These are phyloP conservation scores for Ophraella communa DNA, from an alignment of 2,888 invertebrate genomes.

Conservation along the genomic window DNA sequence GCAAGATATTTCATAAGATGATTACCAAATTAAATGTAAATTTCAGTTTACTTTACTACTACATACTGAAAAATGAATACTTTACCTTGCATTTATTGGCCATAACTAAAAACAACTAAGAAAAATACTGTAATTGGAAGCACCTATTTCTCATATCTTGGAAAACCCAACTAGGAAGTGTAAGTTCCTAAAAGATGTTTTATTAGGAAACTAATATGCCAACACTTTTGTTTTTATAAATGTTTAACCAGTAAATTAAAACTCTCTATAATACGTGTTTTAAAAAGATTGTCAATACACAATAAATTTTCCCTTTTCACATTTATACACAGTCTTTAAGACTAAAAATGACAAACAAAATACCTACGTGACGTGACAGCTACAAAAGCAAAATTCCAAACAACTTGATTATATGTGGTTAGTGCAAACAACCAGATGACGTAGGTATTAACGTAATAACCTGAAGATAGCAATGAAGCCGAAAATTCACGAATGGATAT, in stretches of 20 bases:
- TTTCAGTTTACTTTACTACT: too few relatives aligned
- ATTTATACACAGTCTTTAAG: not conserved
- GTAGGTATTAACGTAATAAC: not conserved
- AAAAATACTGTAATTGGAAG: slow-evolving; percentile 30
- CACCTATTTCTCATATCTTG: slow-evolving; percentile 19
- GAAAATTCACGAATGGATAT: too few relatives aligned
- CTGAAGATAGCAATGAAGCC: too few relatives aligned
- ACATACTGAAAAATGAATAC: not conserved
- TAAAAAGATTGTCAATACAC: not conserved
- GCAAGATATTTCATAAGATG: too few relatives aligned
- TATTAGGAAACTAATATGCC: not conserved
- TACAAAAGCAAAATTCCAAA: too few relatives aligned
- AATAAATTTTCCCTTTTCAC: slow-evolving; percentile 2
- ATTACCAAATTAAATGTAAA: not conserved
- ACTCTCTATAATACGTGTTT: not conserved
- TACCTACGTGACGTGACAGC: not conserved
- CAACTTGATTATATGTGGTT: too few relatives aligned
- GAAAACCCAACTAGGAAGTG: slow-evolving; percentile 5
- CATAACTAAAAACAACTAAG: slow-evolving; percentile 28
- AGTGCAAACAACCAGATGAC: too few relatives aligned
- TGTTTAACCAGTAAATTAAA: not conserved
- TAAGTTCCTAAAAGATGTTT: not conserved
- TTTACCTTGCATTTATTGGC: slow-evolving; percentile 43
- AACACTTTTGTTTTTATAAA: not conserved
- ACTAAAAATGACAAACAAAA: slow-evolving; percentile 9